phyloP scores from a whole-genome alignment of 2,797 vertebrate species.

The Apogon talboti region DNA sequence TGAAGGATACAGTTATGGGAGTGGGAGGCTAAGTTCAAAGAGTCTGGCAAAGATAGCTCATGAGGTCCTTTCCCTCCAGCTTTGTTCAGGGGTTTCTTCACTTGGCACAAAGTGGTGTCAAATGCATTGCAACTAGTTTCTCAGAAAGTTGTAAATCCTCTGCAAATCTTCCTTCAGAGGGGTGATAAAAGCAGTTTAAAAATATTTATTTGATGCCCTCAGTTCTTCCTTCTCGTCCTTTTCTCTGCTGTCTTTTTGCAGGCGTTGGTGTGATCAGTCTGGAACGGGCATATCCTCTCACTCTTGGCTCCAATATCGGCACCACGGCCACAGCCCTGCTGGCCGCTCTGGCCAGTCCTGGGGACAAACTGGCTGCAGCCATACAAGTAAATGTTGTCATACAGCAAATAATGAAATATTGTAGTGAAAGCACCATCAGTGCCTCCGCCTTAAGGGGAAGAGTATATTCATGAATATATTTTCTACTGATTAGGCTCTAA shows the following conservation, averaged over 20 bases:
- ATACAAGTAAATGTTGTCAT: slow-evolving; percentile 74
- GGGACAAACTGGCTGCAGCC: slow-evolving; percentile 80
- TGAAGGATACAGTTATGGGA: background rate
- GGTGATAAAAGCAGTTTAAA: background rate
- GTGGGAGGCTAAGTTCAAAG: no score
- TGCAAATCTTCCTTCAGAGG: background rate
- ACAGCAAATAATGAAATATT: slow-evolving; percentile 4
- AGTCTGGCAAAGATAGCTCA: no score
- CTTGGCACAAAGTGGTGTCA: slow-evolving; percentile 1
- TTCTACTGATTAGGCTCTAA: slow-evolving; percentile 13
- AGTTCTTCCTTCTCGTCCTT: background rate
- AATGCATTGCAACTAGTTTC: slow-evolving; percentile 1
- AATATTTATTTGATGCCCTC: background rate
- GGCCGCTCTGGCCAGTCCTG: slow-evolving; percentile 83
- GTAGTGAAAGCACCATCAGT: background rate
- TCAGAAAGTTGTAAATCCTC: background rate
- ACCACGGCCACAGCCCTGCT: slow-evolving; percentile 86
- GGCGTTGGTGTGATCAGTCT: slow-evolving; percentile 85
- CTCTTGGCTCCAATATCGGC: slow-evolving; percentile 85
- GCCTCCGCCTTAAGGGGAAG: background rate
- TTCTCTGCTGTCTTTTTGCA: slow-evolving; percentile 38
- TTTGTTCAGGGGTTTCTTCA: no score
- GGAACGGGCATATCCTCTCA: slow-evolving; percentile 85
- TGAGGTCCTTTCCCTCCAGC: no score
- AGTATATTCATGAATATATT: slow-evolving; percentile 31